Evolutionary conservation across 2,888 invertebrate species (phyloP).

Genomic region (Tiphia femorata): DNA sequence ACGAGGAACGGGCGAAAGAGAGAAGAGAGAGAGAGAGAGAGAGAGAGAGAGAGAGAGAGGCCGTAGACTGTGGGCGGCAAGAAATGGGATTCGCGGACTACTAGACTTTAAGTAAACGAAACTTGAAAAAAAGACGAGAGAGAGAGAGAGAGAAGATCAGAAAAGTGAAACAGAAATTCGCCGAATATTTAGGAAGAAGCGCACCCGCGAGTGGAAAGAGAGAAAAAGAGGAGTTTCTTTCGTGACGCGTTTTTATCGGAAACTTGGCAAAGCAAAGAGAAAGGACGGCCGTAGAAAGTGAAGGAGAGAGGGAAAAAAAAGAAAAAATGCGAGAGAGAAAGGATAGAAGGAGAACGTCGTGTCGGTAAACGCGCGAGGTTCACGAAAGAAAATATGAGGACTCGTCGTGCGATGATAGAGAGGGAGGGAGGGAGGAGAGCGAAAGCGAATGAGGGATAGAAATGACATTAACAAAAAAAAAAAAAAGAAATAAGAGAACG

Average conservation of each 20-base stretch:
- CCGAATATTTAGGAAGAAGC: too few relatives aligned
- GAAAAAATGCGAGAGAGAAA: neutral
- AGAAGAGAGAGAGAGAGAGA: neutral
- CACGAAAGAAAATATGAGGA: neutral
- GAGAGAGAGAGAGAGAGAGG: neutral
- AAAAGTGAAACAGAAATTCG: neutral
- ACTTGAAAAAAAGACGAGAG: too few relatives aligned
- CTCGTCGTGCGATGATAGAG: too few relatives aligned
- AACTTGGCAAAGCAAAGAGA: constrained; percentile 30
- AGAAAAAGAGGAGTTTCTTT: constrained; percentile 4
- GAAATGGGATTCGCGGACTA: neutral
- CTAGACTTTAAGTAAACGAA: neutral
- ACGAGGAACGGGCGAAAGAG: neutral
- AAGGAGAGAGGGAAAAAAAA: neutral
- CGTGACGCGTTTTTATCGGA: constrained; percentile 8
- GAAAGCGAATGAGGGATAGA: neutral
- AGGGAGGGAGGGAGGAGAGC: neutral
- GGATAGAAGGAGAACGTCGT: neutral
- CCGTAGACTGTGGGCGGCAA: neutral
- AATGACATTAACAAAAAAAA: neutral
- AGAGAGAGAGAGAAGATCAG: too few relatives aligned
- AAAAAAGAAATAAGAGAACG: neutral
- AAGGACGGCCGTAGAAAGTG: neutral
- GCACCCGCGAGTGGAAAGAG: neutral
- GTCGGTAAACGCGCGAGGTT: neutral